phyloP scores from a whole-genome alignment of 2,888 invertebrate species.

The Drosophila meridiana region DNA sequence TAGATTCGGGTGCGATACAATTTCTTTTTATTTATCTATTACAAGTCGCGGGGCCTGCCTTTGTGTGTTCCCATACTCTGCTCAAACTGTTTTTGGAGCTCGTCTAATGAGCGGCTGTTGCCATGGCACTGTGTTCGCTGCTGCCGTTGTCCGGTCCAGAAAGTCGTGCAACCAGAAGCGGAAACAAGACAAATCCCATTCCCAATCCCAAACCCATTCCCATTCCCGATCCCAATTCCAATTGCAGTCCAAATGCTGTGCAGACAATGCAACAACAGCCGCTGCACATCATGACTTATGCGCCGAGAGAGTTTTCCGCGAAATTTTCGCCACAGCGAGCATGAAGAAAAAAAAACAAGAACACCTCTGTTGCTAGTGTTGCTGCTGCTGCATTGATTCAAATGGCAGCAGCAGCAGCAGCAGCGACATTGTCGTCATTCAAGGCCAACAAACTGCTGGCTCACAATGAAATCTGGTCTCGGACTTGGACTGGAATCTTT shows the following conservation, averaged over 20 bases:
- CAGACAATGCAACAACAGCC: constrained; percentile 48
- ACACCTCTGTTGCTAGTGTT: constrained; percentile 15
- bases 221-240: constrained; percentile 31
- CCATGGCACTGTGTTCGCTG: background rate
- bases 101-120: constrained; percentile 45
- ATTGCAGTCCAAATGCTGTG: constrained; percentile 22
- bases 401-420: constrained; percentile 52
- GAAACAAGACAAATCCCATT: constrained; percentile 50
- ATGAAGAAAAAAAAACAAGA: constrained; percentile 38
- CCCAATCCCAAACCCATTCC: constrained; percentile 5
- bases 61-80: constrained; percentile 35
- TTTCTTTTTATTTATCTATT: constrained; percentile 19
- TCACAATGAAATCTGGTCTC: constrained; percentile 57
- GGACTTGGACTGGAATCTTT: constrained; percentile 27
- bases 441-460: constrained; percentile 63
- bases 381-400: constrained; percentile 42
- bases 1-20: constrained; percentile 15
- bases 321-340: constrained; percentile 61
- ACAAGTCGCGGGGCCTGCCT: constrained; percentile 2
- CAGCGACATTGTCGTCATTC: constrained; percentile 56
- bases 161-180: constrained; percentile 59
- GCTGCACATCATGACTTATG: constrained; percentile 62
- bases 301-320: constrained; percentile 67
- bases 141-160: constrained; percentile 42
- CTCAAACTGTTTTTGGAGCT: constrained; percentile 20